Conservation (phyloP, 2,888 invertebrate genomes). For the Tribolium freemani region DNA sequence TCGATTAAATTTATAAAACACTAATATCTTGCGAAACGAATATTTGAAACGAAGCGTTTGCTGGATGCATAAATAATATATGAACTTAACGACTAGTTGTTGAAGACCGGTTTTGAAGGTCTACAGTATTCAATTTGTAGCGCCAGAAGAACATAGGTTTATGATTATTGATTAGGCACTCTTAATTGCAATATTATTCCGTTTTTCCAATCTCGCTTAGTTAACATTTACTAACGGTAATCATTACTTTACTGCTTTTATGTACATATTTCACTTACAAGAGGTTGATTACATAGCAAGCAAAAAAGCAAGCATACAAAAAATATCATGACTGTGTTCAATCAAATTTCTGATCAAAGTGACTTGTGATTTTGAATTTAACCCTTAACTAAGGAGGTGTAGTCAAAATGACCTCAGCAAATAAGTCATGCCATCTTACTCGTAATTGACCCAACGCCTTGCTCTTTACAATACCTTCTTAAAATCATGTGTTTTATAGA, state of each 20-base stretch:
- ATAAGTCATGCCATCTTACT: too few relatives aligned
- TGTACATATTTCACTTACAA: too few relatives aligned
- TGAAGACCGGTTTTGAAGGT: conserved; percentile 5
- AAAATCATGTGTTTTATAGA: too few relatives aligned
- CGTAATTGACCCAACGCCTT: too few relatives aligned
- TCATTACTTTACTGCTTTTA: neutral
- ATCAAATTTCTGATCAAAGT: too few relatives aligned
- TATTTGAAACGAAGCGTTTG: neutral
- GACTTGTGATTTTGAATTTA: too few relatives aligned
- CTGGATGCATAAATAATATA: conserved; percentile 5
- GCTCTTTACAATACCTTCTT: too few relatives aligned
- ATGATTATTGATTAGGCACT: neutral
- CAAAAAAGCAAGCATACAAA: too few relatives aligned
- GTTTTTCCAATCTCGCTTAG: neutral
- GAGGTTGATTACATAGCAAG: too few relatives aligned
- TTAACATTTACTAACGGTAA: neutral
- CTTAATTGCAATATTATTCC: conserved; percentile 7
- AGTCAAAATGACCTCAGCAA: too few relatives aligned
- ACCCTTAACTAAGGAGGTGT: too few relatives aligned
- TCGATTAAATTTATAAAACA: conserved; percentile 5
- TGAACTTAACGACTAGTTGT: neutral
- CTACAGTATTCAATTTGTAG: conserved; percentile 10
- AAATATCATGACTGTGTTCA: too few relatives aligned
- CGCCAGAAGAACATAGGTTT: neutral
- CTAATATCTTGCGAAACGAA: conserved; percentile 3